Conservation (phyloP, 1,140 invertebrate species). For the Cardiocondyla obscurior region DNA sequence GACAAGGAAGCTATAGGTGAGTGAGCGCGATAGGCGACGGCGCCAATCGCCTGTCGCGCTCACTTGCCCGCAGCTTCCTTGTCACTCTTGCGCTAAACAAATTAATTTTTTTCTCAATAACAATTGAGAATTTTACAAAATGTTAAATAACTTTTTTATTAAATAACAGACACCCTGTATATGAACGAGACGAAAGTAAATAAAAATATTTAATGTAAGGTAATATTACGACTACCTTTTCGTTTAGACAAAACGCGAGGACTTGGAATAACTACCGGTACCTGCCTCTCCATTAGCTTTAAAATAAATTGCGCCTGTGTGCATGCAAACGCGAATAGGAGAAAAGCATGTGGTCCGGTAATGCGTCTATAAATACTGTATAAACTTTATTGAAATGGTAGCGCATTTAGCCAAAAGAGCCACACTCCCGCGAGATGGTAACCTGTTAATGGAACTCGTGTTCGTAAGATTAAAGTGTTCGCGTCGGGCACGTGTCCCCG, state of each 20-base stretch:
- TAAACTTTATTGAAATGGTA: background rate
- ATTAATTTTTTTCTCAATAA: too few species aligned
- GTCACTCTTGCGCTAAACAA: too few species aligned
- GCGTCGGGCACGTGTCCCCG: background rate
- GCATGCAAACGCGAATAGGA: background rate
- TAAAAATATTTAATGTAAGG: conserved; percentile 4
- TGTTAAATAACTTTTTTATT: too few species aligned
- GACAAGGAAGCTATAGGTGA: too few species aligned
- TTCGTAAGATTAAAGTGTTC: conserved; percentile 11
- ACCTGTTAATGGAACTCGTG: conserved; percentile 3
- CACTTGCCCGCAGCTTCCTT: too few species aligned
- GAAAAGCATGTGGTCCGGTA: background rate
- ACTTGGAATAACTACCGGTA: background rate
- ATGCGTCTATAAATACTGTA: background rate
- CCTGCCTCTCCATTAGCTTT: conserved; percentile 36
- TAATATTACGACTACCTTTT: background rate
- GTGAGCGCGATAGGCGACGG: too few species aligned
- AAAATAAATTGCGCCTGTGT: background rate
- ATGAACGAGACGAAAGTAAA: background rate
- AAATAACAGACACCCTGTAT: too few species aligned
- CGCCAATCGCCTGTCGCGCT: too few species aligned
- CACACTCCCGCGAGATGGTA: background rate
- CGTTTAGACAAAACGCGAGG: background rate
- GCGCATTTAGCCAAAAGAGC: background rate
- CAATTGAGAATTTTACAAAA: too few species aligned